Base-by-base conservation (phyloP, 2,113 vertebrate genomes). In the Protomyctophum bolini region DNA sequence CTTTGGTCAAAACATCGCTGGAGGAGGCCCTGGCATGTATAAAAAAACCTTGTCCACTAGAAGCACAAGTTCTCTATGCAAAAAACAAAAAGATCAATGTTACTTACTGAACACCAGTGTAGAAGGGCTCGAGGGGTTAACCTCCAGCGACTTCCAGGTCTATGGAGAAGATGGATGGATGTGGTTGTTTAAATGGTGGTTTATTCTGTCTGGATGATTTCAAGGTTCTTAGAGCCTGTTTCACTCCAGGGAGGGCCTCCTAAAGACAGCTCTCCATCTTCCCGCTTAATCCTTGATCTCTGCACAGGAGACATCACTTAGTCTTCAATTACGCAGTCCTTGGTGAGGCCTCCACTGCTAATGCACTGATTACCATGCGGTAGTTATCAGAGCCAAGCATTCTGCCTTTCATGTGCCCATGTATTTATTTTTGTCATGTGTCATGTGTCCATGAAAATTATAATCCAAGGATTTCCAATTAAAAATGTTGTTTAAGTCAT, bases 161-260 rank as follows among this genome's bases (percentile, higher is more conserved):
- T 55, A 55, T 29, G 14, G 12, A 63, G 57, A 76, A 75, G 78
- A 79, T 75, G 51, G 72, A 71, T 76, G 69, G n/a, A 21, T 21
- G 21, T 21, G 49, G 49, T 68, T 68, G 79, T 75, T 72, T 60
- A 77, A 79, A 82, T 68, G 1, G 29, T 52, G 2, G 47, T 33
- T 72, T 63, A 33, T 66, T 70, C 15, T 58, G 6, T 33, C 28
- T 5, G 14, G 47, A 48, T 75, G 64, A 58, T 14, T 75, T 54
- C 59, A 57, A 67, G 28, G 49, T 64, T 72, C 73, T 68, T 61
- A 66, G 56, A 71, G 46, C 50, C 10, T 7, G 0, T n/a, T 58
- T 70, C 33, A 49, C 59, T 72, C 74, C 15, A 8, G 59, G 48
- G 52, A 75, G 11, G 54, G 67, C 54, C 28, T 63, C 10, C 29